Base-by-base conservation (phyloP, 2,888 invertebrate genomes). In the Helobdella robusta region DNA sequence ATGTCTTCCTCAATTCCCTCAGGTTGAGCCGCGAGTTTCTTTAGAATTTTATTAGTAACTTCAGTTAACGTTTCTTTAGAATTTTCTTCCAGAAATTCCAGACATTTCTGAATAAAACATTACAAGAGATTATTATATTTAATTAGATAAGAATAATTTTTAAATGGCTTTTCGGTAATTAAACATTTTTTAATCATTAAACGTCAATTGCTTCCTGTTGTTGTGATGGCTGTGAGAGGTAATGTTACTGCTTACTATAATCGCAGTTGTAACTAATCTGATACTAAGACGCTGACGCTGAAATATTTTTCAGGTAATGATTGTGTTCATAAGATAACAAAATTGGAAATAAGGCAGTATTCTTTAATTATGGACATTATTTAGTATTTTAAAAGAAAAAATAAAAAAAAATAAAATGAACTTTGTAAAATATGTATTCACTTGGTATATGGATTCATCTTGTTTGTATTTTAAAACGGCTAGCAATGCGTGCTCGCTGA, bases 401-500 rank as follows among this genome's bases (percentile, higher is more conserved):
- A 2, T 52, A 25, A 30, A 30, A 20, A 56, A 56, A 25, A 3
- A 30, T n/a, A n/a, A n/a, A n/a, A n/a, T n/a, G n/a, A n/a, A n/a
- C n/a, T n/a, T n/a, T n/a, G n/a, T n/a, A n/a, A n/a, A n/a, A n/a
- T n/a, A n/a, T n/a, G 11, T 23, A 25, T 63, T 44, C 70, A 74
- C 68, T 74, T 72, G 67, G 68, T 73, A 30, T 56, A 58, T 30
- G 4, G 56, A 54, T 48, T 67, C 68, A 28, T 46, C 88, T 64
- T 86, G 83, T 72, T 87, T 85, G 71, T 95, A 83, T 67, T 87
- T 85, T 71, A 97, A 84, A 71, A 94, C 84, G 61, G 89, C 86
- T 59, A 94, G 86, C 60, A 97, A 83, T 8, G 94, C 93, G 70
- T 89, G 85, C 84, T 97, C 97, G 48, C 93, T 89, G 81, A 91